Conservation (phyloP, 2,888 invertebrate genomes). For the Melanophora roralis region DNA sequence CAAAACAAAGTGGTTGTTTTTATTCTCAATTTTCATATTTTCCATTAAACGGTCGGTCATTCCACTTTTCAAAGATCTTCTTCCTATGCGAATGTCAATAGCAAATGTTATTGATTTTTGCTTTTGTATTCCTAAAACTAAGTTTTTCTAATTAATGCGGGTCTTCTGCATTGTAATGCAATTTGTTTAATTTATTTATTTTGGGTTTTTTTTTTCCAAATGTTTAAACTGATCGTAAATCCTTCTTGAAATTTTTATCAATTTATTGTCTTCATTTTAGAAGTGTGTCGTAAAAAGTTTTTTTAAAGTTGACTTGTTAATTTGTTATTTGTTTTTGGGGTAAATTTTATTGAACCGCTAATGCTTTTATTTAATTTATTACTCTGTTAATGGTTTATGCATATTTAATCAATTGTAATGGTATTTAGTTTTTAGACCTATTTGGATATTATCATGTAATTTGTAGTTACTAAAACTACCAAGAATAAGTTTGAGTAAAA, state of each 20-base stretch:
- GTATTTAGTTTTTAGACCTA: background rate
- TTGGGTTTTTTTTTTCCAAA: background rate
- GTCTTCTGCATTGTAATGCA: background rate
- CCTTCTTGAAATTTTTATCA: conserved; percentile 16
- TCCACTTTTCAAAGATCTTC: conserved; percentile 15
- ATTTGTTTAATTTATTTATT: conserved; percentile 18
- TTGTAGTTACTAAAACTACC: no score
- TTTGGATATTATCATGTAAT: background rate
- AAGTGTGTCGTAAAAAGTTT: background rate
- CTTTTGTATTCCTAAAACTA: background rate
- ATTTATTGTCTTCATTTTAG: conserved; percentile 35
- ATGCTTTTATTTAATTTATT: conserved; percentile 6
- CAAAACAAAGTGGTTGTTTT: conserved; percentile 19
- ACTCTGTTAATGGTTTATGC: background rate
- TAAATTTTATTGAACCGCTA: conserved; percentile 38
- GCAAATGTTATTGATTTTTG: conserved; percentile 24
- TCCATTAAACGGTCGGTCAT: conserved; percentile 14
- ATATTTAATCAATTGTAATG: background rate
- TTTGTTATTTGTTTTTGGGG: background rate
- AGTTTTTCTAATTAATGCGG: conserved; percentile 12
- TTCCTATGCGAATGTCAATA: conserved; percentile 40
- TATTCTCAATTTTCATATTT: background rate
- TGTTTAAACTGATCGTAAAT: conserved; percentile 30
- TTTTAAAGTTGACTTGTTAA: background rate
- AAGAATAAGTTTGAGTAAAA: no score